Conservation (phyloP, 2,113 vertebrate species). For the Poeciliopsis retropinna region DNA sequence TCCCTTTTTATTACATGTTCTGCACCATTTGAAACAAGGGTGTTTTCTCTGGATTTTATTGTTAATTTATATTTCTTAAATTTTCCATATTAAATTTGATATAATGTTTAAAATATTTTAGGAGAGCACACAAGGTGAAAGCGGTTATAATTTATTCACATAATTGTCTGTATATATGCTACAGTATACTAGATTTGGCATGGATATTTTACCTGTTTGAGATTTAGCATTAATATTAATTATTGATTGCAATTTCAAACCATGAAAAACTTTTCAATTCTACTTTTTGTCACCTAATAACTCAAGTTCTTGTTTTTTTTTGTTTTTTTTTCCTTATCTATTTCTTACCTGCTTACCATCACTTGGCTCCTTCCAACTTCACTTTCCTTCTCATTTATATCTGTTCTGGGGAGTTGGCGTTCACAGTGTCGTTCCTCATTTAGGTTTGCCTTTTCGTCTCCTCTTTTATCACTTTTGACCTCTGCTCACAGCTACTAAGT, state of each 20-base stretch:
- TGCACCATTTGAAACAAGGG: not conserved
- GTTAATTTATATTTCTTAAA: not conserved
- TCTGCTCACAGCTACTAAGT: slow-evolving; percentile 12
- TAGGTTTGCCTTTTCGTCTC: slow-evolving; percentile 22
- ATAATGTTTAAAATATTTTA: too few relatives aligned
- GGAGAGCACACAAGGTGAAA: too few relatives aligned
- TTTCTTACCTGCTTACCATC: not conserved
- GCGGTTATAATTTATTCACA: too few relatives aligned
- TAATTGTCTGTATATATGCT: not conserved
- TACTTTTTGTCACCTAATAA: not conserved
- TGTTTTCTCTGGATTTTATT: not conserved
- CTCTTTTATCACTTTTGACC: slow-evolving; percentile 27
- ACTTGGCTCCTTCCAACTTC: slow-evolving; percentile 24
- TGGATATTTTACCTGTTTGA: not conserved
- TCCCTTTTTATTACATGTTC: too few relatives aligned
- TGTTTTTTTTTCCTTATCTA: not conserved
- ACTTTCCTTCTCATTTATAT: slow-evolving; percentile 39
- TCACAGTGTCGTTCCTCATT: slow-evolving; percentile 48
- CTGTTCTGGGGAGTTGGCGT: slow-evolving; percentile 30
- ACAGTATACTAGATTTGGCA: not conserved
- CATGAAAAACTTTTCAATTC: not conserved
- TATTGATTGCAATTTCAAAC: not conserved
- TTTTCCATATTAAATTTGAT: too few relatives aligned
- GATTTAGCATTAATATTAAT: not conserved
- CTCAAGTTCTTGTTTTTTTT: not conserved